Percentiles rank a stretch among this genome's conserved stretches.
phyloP scores from a whole-genome alignment of 2,888 invertebrate species.

The Dorcus hopei region DNA sequence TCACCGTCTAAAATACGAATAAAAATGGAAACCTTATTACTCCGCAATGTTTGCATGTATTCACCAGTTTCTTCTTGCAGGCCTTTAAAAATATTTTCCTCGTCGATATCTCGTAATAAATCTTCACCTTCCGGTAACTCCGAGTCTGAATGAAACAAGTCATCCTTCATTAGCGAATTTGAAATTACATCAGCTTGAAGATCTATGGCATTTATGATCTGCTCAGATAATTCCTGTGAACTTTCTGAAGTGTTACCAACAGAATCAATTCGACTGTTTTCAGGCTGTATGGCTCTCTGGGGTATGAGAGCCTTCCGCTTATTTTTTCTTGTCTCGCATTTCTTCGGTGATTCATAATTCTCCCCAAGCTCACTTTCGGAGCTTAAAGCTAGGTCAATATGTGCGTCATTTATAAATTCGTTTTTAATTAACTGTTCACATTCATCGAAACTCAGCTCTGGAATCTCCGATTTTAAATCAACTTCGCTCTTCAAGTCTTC shows the following conservation, averaged over 20 bases:
- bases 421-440: constrained; percentile 25
- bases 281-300: constrained; percentile 39
- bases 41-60: not conserved
- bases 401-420: constrained; percentile 22
- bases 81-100: constrained; percentile 44
- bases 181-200: constrained; percentile 3
- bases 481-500: constrained; percentile 13
- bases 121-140: constrained; percentile 35
- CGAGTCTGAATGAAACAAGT: constrained; percentile 25
- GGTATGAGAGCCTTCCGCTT: constrained; percentile 41
- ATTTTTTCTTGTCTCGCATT: constrained; percentile 32
- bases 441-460: constrained; percentile 14
- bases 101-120: constrained; percentile 37
- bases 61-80: constrained; percentile 41
- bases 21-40: not conserved
- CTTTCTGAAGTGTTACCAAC: constrained; percentile 36
- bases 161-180: constrained; percentile 14
- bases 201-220: constrained; percentile 7
- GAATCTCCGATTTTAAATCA: constrained; percentile 19
- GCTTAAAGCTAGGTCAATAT: constrained; percentile 23
- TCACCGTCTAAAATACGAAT: constrained; percentile 32
- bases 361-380: constrained; percentile 21
- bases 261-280: constrained; percentile 32
- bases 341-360: constrained; percentile 21
- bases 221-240: constrained; percentile 35